phyloP scores from a whole-genome alignment of 1,140 invertebrate species.

The Magallana ariakensis region DNA sequence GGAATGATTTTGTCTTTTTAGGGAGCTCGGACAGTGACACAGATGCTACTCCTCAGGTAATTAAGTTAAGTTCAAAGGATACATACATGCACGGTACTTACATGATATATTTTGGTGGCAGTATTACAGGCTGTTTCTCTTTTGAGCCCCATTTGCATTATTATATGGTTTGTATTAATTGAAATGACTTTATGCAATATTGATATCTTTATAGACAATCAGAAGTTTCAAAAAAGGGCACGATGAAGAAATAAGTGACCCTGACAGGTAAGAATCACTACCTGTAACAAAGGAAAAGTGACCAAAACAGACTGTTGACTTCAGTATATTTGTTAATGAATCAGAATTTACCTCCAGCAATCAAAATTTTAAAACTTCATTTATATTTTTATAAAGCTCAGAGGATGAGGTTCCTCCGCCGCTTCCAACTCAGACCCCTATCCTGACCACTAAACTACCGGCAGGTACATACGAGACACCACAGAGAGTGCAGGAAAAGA shows the following conservation, averaged over 20 bases:
- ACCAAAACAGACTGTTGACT: too few relatives aligned
- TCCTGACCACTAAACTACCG: background rate
- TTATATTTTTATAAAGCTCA: background rate
- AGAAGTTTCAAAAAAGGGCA: background rate
- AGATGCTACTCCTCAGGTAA: background rate
- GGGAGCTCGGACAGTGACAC: constrained; percentile 21
- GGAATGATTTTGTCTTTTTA: background rate
- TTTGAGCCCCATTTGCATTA: too few relatives aligned
- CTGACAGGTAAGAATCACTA: background rate
- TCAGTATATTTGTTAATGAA: too few relatives aligned
- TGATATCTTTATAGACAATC: too few relatives aligned
- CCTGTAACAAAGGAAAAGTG: too few relatives aligned
- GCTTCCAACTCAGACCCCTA: constrained; percentile 37
- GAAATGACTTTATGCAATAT: too few relatives aligned
- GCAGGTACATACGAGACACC: constrained; percentile 24
- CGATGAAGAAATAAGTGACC: background rate
- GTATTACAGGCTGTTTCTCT: too few relatives aligned
- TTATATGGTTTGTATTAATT: too few relatives aligned
- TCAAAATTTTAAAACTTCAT: background rate
- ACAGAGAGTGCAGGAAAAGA: background rate
- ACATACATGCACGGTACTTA: too few relatives aligned
- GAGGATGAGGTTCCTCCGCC: background rate
- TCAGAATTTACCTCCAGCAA: too few relatives aligned
- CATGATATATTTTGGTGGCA: too few relatives aligned
- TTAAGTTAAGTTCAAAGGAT: background rate